Percentiles rank a stretch among this genome's conserved stretches.
These are phyloP conservation scores for Drosophila asahinai DNA, from an alignment of 1,140 invertebrate genomes.

Conservation along the genomic window DNA sequence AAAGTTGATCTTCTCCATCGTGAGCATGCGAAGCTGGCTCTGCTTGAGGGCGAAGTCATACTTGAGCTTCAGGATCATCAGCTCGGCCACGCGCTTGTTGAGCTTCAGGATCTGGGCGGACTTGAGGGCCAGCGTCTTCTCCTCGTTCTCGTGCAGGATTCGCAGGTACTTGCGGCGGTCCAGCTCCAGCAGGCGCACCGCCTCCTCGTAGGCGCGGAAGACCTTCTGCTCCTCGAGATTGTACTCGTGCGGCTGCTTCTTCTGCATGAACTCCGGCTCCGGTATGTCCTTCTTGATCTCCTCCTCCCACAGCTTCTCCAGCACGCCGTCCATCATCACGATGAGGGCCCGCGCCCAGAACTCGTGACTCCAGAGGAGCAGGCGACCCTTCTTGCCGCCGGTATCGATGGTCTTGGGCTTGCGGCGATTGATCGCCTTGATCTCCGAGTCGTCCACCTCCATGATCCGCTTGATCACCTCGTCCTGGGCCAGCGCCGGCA, in stretches of 20 bases:
- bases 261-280: slow-evolving; percentile 87
- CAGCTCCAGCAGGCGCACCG: slow-evolving; percentile 84
- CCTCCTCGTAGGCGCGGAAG: slow-evolving; percentile 87
- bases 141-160: slow-evolving; percentile 86
- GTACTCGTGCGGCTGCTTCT: slow-evolving; percentile 86
- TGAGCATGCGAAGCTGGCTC: slow-evolving; percentile 84
- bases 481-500: slow-evolving; percentile 63
- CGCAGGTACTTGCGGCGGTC: slow-evolving; percentile 87
- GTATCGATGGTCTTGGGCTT: slow-evolving; percentile 86
- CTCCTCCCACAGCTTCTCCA: slow-evolving; percentile 89
- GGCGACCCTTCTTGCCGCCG: slow-evolving; percentile 86
- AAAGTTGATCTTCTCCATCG: slow-evolving; percentile 53
- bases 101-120: slow-evolving; percentile 86
- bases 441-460: slow-evolving; percentile 86
- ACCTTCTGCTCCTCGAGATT: slow-evolving; percentile 86
- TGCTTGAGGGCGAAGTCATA: slow-evolving; percentile 87
- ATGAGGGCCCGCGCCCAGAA: slow-evolving; percentile 88
- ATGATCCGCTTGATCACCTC: slow-evolving; percentile 69
- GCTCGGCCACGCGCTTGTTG: slow-evolving; percentile 86
- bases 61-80: slow-evolving; percentile 86
- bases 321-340: slow-evolving; percentile 90
- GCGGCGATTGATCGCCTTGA: slow-evolving; percentile 86
- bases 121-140: slow-evolving; percentile 83
- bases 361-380: slow-evolving; percentile 86
- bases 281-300: slow-evolving; percentile 88